Conservation (phyloP, 2,113 vertebrate genomes). For the Takifugu flavidus region DNA sequence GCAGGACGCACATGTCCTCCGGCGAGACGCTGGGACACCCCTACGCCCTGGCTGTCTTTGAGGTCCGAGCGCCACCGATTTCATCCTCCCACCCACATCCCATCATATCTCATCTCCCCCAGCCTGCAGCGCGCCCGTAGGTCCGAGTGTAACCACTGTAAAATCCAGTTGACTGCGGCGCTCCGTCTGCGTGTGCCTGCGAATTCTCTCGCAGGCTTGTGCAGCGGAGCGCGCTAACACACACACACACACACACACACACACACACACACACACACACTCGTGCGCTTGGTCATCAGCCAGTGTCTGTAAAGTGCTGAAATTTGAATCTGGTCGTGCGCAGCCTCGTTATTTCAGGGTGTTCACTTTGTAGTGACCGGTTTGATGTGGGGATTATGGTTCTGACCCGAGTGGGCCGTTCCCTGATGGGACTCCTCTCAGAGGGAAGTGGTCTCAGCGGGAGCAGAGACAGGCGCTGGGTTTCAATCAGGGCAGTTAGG, state of each 20-base stretch:
- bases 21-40: constrained; percentile 87
- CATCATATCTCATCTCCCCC: constrained; percentile 29
- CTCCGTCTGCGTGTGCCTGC: constrained; percentile 22
- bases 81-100: constrained; percentile 24
- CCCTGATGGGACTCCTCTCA: constrained; percentile 7
- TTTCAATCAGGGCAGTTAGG: too few species aligned
- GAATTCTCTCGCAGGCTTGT: constrained; percentile 10
- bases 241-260: constrained; percentile 2
- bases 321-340: too few species aligned
- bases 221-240: constrained; percentile 23
- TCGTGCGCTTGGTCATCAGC: constrained; percentile 12
- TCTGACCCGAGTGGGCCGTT: constrained; percentile 16
- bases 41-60: constrained; percentile 92
- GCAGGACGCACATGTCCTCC: constrained; percentile 88
- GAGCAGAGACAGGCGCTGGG: neutral
- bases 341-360: too few species aligned
- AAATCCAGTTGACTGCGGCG: constrained; percentile 27
- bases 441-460: constrained; percentile 12
- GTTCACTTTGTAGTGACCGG: too few species aligned
- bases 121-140: constrained; percentile 19
- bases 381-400: constrained; percentile 9
- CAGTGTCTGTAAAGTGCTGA: neutral
- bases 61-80: constrained; percentile 75
- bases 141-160: constrained; percentile 34
- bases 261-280: constrained; percentile 1